These are phyloP conservation scores for Chascanopsetta lugubris DNA, from an alignment of 2,113 vertebrate species.

Conservation along the genomic window DNA sequence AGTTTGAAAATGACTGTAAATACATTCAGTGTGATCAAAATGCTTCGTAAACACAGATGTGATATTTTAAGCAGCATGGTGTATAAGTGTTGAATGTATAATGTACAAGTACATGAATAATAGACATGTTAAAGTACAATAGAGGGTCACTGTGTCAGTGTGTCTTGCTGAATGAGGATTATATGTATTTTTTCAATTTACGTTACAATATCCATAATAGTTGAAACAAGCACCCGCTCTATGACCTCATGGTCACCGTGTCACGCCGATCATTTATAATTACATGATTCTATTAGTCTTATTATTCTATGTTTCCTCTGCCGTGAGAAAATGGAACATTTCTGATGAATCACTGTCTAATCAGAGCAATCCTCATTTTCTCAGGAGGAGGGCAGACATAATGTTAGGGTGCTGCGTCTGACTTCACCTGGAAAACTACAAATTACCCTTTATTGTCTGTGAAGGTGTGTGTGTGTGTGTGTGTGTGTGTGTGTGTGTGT, in stretches of 20 bases:
- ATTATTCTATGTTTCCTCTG: neutral
- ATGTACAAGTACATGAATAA: neutral
- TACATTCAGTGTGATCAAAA: neutral
- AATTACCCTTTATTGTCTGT: neutral
- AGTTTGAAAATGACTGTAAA: neutral
- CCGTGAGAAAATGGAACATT: constrained; percentile 5
- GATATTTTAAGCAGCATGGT: neutral
- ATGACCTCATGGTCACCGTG: neutral
- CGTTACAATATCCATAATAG: too few species aligned
- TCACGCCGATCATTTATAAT: neutral
- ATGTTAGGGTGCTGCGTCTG: neutral
- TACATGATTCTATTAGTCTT: neutral
- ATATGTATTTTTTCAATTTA: too few species aligned
- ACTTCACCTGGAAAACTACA: constrained; percentile 39
- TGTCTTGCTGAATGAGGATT: neutral
- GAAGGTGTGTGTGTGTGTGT: neutral
- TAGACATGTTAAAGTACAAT: neutral
- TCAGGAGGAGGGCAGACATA: neutral
- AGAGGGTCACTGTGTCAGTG: neutral
- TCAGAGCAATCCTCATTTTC: neutral
- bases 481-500: neutral
- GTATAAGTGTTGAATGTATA: neutral
- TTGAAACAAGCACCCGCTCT: neutral
- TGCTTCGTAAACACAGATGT: too few species aligned
- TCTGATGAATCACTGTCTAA: constrained; percentile 20